These are phyloP conservation scores for Himantopus leucocephalus DNA, from an alignment of 2,113 vertebrate species.

Conservation along the genomic window DNA sequence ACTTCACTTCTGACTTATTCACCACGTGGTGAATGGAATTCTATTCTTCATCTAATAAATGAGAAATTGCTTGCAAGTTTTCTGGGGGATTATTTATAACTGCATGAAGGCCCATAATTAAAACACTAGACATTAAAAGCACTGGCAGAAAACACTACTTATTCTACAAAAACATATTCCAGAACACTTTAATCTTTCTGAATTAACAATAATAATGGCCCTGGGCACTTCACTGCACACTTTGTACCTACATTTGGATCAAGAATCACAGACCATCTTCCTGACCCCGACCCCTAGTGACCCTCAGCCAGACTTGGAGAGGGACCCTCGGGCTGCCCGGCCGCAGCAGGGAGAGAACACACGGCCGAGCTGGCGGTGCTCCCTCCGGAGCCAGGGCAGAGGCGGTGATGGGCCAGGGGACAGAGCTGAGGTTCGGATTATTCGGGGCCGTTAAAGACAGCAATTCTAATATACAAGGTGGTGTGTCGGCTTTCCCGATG, in stretches of 20 bases:
- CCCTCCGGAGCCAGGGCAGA: neutral
- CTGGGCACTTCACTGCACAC: neutral
- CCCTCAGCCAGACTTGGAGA: neutral
- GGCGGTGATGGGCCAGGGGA: neutral
- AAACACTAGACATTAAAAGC: neutral
- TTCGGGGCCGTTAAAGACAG: neutral
- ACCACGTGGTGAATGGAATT: neutral
- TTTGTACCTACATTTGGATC: neutral
- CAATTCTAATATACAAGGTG: neutral
- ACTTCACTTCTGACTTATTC: neutral
- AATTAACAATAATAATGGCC: neutral
- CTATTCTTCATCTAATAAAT: neutral
- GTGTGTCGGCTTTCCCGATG: neutral
- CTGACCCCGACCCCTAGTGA: neutral
- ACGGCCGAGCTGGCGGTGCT: too few relatives aligned
- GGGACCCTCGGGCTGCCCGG: neutral
- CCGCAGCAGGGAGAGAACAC: too few relatives aligned
- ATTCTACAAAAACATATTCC: neutral
- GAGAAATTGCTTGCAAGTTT: neutral
- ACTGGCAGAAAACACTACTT: neutral
- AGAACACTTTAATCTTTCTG: neutral
- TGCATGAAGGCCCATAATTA: neutral
- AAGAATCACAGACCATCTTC: neutral
- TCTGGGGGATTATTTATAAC: neutral
- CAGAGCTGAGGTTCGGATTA: neutral